Base-by-base conservation (phyloP, 2,888 invertebrate genomes). In the Oxystoma pomonae region DNA sequence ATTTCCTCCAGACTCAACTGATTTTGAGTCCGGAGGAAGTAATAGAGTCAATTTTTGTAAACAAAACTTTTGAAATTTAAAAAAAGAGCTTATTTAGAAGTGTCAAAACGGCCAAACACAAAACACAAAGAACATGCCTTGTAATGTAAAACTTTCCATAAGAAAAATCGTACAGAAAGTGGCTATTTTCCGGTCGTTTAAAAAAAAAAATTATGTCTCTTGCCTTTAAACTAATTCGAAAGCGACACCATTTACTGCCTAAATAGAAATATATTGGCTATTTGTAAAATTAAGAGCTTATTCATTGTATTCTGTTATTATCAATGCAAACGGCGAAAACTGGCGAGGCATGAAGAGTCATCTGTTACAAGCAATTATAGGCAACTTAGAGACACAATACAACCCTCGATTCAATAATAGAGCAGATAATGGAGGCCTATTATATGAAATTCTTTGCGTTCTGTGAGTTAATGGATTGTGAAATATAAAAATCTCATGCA, bases 351-450 rank as follows among this genome's bases (percentile, higher is more conserved):
- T 75, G 72, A 75, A 76, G 74, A 77, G 78, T 78, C 78, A 77
- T 76, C 77, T 77, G 77, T 77, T 78, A 77, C 78, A 77, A 78
- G 78, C 78, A 79, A 79, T 79, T 79, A 79, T 77, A 77, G 78
- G 75, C 77, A 78, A 79, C 77, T 77, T 78, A 78, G 78, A 72
- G 76, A 77, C 77, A 79, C 78, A 79, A 79, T 78, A 73, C 76
- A 75, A 74, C 76, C 77, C 76, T 74, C 68, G 73, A 71, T 74
- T 73, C 73, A 74, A 77, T 77, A 77, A 77, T 77, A 75, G 76
- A 76, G 70, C 76, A 74, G 72, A 77, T 77, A 76, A 77, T 77
- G 73, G 72, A 77, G 74, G 75, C 70, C 73, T 35, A 76, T 77
- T 77, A 76, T 77, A 72, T 72, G 67, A 71, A 72, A 72, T 75